Conservation (phyloP, 2,113 vertebrate genomes). For the Tinamus guttatus region DNA sequence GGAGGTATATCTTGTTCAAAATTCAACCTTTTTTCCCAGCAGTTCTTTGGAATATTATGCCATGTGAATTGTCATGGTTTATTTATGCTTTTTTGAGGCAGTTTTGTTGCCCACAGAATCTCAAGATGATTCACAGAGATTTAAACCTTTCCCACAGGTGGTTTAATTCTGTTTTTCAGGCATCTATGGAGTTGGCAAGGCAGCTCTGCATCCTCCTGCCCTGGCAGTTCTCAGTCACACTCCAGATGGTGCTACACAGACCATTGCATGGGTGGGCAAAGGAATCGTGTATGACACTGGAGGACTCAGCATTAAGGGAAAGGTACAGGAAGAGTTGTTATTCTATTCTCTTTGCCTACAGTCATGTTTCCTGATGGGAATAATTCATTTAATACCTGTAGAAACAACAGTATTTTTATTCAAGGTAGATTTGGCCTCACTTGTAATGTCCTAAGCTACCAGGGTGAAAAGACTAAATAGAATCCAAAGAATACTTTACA, state of each 20-base stretch:
- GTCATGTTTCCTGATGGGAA: not conserved
- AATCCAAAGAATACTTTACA: not conserved
- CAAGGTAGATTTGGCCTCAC: not conserved
- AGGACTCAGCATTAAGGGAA: slow-evolving; percentile 98
- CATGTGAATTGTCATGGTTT: not conserved
- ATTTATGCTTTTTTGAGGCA: not conserved
- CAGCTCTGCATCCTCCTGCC: slow-evolving; percentile 91
- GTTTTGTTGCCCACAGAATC: not conserved
- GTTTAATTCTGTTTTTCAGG: slow-evolving; percentile 74
- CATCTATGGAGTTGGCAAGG: slow-evolving; percentile 96
- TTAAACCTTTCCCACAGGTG: not conserved
- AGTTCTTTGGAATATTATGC: not conserved
- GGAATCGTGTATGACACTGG: slow-evolving; percentile 98
- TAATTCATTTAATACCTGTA: not conserved
- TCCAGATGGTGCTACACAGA: slow-evolving; percentile 94
- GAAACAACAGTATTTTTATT: not conserved
- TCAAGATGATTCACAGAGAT: not conserved
- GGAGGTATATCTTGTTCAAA: slow-evolving; percentile 83
- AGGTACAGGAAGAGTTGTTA: slow-evolving; percentile 76
- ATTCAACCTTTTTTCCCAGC: not conserved
- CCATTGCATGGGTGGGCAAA: slow-evolving; percentile 98
- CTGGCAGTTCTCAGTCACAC: slow-evolving; percentile 93
- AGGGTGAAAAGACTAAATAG: not conserved
- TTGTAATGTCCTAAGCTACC: not conserved
- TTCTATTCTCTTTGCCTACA: not conserved